Conservation (phyloP, 2,797 vertebrate genomes). For the Thamnophis elegans region DNA sequence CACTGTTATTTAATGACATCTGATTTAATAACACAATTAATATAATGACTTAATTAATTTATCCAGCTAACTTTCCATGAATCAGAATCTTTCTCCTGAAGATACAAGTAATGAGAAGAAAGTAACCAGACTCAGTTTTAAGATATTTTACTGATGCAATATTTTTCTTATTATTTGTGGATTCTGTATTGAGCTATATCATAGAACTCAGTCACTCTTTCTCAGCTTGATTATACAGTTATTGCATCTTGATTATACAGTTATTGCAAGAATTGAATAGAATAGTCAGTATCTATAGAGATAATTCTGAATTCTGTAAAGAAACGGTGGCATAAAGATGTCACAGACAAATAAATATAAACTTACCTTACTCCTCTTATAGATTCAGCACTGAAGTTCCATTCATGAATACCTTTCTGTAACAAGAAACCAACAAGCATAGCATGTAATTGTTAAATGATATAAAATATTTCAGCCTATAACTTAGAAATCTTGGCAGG, state of each 20-base stretch:
- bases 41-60: background rate
- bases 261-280: background rate
- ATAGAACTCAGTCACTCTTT: background rate
- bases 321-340: background rate
- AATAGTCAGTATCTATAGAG: background rate
- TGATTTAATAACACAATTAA: background rate
- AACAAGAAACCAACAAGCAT: conserved; percentile 49
- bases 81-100: background rate
- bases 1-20: background rate
- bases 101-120: background rate
- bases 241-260: background rate
- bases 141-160: background rate
- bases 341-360: background rate
- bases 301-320: background rate
- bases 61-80: background rate
- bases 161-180: background rate
- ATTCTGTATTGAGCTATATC: background rate
- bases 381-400: conserved; percentile 91
- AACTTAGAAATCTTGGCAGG: background rate
- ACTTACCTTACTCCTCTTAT: conserved; percentile 86
- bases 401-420: conserved; percentile 94
- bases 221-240: background rate
- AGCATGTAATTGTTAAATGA: background rate
- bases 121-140: background rate
- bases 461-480: background rate